Conservation (phyloP, 2,113 vertebrate species). For the Orycteropus afer region DNA sequence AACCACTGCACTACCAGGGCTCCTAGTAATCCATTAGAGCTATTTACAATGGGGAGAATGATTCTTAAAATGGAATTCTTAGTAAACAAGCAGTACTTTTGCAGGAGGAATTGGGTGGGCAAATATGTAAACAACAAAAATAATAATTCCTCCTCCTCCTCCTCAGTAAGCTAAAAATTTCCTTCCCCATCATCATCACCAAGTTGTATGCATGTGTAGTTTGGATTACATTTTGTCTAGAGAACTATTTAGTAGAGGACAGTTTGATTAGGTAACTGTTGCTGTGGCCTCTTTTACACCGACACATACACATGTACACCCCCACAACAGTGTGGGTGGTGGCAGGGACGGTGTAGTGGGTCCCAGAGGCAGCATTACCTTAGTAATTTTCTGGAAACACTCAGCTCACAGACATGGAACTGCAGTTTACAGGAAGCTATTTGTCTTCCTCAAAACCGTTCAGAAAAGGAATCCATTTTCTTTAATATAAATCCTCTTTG, state of each 20-base stretch:
- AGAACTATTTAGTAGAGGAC: background rate
- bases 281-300: background rate
- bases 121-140: background rate
- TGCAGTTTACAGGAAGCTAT: conserved; percentile 79
- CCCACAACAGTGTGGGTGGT: conserved; percentile 37
- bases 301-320: background rate
- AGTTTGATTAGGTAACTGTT: conserved; percentile 42
- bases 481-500: conserved; percentile 85
- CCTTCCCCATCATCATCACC: background rate
- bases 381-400: conserved; percentile 76
- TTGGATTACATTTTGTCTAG: conserved; percentile 32
- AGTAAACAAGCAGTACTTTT: background rate
- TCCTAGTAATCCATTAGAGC: background rate
- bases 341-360: conserved; percentile 46
- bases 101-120: background rate
- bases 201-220: background rate
- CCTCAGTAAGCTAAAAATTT: conserved; percentile 1
- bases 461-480: conserved; percentile 85
- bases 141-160: background rate
- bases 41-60: conserved; percentile 10
- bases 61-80: background rate
- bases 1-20: background rate
- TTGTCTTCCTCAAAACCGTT: conserved; percentile 84
- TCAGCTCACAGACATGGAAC: conserved; percentile 76
- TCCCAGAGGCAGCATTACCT: conserved; percentile 63